Evolutionary conservation across 2,888 invertebrate species (phyloP).

Genomic region (Acleris holmiana): DNA sequence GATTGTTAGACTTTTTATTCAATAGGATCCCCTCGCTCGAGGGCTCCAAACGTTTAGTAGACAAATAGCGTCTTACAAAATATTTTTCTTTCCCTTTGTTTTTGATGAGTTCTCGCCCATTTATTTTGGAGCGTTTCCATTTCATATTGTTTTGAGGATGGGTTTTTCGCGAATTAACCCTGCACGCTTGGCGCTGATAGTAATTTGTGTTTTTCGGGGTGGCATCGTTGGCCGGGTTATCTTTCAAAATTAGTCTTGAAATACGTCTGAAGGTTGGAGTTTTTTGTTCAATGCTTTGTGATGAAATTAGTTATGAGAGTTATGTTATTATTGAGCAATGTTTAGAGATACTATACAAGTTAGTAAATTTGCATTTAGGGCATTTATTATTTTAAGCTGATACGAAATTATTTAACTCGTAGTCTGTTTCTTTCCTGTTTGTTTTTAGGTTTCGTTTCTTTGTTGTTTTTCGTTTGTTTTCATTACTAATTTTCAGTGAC

Average conservation of each 20-base stretch:
- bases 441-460: too few species aligned
- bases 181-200: conserved; percentile 25
- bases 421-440: too few species aligned
- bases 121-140: conserved; percentile 43
- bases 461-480: too few species aligned
- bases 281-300: neutral
- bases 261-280: neutral
- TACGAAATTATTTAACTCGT: too few species aligned
- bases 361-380: too few species aligned
- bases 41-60: conserved; percentile 46
- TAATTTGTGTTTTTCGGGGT: conserved; percentile 32
- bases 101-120: conserved; percentile 50
- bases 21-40: conserved; percentile 48
- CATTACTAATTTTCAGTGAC: too few species aligned
- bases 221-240: conserved; percentile 24
- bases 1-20: conserved; percentile 40
- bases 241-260: conserved; percentile 10
- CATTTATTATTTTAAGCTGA: too few species aligned
- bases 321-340: too few species aligned
- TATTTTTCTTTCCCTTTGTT: conserved; percentile 53
- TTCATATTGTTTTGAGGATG: conserved; percentile 43
- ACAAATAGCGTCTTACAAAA: conserved; percentile 53
- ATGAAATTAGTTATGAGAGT: too few species aligned
- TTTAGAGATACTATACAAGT: too few species aligned
- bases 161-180: conserved; percentile 40